Evolutionary conservation across 2,113 vertebrate species (phyloP).

Genomic region (Hystrix brachyura): DNA sequence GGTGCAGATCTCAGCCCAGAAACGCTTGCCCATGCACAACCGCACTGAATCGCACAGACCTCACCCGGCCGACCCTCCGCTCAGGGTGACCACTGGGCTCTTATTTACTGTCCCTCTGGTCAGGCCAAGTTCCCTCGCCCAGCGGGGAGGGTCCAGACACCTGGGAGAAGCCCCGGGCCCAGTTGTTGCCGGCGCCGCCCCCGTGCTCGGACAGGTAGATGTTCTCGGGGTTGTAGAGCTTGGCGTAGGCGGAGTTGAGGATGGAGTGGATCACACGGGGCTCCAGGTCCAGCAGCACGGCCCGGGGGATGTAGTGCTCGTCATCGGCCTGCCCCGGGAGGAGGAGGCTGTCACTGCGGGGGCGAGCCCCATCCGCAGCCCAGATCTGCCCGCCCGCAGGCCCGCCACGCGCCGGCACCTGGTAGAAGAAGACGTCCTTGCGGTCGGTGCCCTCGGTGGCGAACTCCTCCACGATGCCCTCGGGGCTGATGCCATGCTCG

Average conservation of each 20-base stretch:
- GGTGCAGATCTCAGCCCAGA: neutral
- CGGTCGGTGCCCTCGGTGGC: constrained; percentile 98
- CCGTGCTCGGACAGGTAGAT: constrained; percentile 98
- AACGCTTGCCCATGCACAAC: neutral
- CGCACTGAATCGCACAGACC: neutral
- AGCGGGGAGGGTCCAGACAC: constrained; percentile 81
- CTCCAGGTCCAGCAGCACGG: constrained; percentile 97
- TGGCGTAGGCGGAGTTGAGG: constrained; percentile 97
- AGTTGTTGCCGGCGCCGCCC: constrained; percentile 98
- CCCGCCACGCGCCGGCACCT: constrained; percentile 88
- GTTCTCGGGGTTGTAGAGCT: constrained; percentile 98
- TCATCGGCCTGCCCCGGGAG: constrained; percentile 93
- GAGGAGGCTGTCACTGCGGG: constrained; percentile 65
- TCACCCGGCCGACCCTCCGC: neutral
- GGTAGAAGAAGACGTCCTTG: constrained; percentile 99
- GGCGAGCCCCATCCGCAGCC: neutral
- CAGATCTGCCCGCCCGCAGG: no score
- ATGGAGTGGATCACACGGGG: constrained; percentile 98
- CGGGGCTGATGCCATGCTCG: constrained; percentile 98
- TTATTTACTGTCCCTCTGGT: neutral
- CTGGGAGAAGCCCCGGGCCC: constrained; percentile 99
- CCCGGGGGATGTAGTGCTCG: constrained; percentile 98
- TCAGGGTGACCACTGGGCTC: neutral
- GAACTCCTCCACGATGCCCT: constrained; percentile 98
- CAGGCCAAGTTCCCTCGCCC: neutral